Base-by-base conservation (phyloP, 2,888 invertebrate species). In the Phyllotreta striolata region DNA sequence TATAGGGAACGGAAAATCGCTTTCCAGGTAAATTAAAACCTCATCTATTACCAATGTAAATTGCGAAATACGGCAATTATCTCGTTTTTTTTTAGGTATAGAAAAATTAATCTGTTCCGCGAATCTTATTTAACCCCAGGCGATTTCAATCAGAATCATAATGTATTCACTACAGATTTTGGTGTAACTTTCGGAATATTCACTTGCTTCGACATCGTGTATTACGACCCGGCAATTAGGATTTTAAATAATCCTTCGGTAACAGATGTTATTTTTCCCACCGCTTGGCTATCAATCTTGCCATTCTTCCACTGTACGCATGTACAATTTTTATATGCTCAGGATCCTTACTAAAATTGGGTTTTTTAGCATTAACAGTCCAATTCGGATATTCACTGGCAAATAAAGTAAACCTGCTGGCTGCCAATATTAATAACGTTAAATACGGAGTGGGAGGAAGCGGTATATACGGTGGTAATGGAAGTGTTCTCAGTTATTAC, bases 251-350 rank as follows among this genome's bases (percentile, higher is more conserved):
- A 70, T 24, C 49, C 40, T 14, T 52, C 55, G 6, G 70, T 74
- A 3, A 72, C 72, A 2, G 73, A 74, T 55, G 64, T 76, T 6
- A 66, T 74, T 13, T 73, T 51, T 55, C 64, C 74, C 9, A 49
- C 72, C 7, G 71, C 73, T 38, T 75, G 75, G 75, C 57, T 44
- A 14, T 70, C 73, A 6, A 34, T 51, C 12, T 9, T 73, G 41
- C 76, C 75, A 9, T 74, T 73, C 60, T 71, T 64, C 24, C 69
- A 72, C 34, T 69, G 76, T 76, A 68, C 70, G 72, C 71, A 47
- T 24, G n/a, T n/a, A n/a, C n/a, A 1, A 24, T 24, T 24, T 4
- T 24, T 24, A 24, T 1, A 24, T 24, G 24, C 24, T 24, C 24
- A 24, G 24, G 4, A 24, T 4, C 1, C 4, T 24, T 24, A 24